Conservation (phyloP, 2,797 vertebrate genomes). For the Acanthurus tractus region DNA sequence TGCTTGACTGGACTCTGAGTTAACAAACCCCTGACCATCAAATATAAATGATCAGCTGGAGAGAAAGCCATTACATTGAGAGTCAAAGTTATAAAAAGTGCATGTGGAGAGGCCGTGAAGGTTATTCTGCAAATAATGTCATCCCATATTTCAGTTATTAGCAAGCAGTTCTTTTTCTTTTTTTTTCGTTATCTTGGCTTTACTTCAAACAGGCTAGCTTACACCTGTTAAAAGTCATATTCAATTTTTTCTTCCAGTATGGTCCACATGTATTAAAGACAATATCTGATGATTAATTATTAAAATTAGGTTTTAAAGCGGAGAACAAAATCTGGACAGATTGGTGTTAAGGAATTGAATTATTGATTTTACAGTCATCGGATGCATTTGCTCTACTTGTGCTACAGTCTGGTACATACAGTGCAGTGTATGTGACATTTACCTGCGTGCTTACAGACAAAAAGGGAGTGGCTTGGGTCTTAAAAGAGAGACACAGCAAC, state of each 20-base stretch:
- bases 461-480: neutral
- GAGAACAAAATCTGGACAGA: neutral
- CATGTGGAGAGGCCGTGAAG: neutral
- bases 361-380: neutral
- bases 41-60: constrained; percentile 48
- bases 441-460: neutral
- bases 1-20: constrained; percentile 24
- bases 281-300: constrained; percentile 12
- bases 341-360: neutral
- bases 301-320: neutral
- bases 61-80: constrained; percentile 20
- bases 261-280: constrained; percentile 13
- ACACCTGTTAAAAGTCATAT: neutral
- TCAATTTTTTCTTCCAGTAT: constrained; percentile 1
- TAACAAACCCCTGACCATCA: constrained; percentile 38
- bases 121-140: constrained; percentile 45
- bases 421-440: constrained; percentile 1
- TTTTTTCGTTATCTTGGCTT: constrained; percentile 33
- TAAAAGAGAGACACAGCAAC: neutral
- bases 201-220: constrained; percentile 7
- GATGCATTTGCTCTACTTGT: neutral
- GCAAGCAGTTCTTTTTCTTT: neutral
- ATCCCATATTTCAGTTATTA: constrained; percentile 20
- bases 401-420: neutral
- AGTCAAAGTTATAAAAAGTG: constrained; percentile 15